These are phyloP conservation scores for Scaptomyza hsui DNA, from an alignment of 1,140 invertebrate genomes.

Conservation along the genomic window DNA sequence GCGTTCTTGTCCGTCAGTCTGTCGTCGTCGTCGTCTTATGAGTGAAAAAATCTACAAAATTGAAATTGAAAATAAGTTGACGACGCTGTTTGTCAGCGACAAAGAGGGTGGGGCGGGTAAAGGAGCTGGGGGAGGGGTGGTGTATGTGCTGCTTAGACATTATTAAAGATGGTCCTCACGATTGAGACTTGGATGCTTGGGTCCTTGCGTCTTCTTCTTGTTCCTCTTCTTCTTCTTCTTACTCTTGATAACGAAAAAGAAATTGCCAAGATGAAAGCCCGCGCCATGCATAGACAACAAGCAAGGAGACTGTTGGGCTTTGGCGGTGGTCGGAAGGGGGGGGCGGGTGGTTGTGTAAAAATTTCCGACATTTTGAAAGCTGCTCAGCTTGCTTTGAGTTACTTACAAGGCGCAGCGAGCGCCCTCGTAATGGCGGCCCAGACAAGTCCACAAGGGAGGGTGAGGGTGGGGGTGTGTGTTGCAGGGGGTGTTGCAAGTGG, in stretches of 20 bases:
- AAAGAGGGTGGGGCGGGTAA: neutral
- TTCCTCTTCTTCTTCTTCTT: neutral
- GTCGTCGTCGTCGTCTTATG: slow-evolving; percentile 54
- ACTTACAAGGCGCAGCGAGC: slow-evolving; percentile 37
- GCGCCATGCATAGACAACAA: slow-evolving; percentile 53
- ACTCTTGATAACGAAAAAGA: slow-evolving; percentile 62
- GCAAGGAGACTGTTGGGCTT: neutral
- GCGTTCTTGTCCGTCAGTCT: neutral
- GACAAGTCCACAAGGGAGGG: neutral
- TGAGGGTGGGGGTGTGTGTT: slow-evolving; percentile 6
- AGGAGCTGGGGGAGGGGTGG: too few species aligned
- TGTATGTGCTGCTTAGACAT: slow-evolving; percentile 60
- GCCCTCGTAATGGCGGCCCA: slow-evolving; percentile 29
- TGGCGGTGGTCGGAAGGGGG: neutral
- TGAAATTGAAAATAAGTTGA: slow-evolving; percentile 83
- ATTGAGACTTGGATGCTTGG: slow-evolving; percentile 24
- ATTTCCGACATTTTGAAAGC: slow-evolving; percentile 80
- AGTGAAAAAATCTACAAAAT: slow-evolving; percentile 81
- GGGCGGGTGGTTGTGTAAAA: slow-evolving; percentile 55
- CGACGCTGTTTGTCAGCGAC: slow-evolving; percentile 62
- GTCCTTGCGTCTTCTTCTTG: slow-evolving; percentile 12
- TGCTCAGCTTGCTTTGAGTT: slow-evolving; percentile 75
- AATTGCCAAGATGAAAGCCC: slow-evolving; percentile 79
- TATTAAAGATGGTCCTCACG: slow-evolving; percentile 69
- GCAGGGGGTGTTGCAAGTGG: neutral